These are phyloP conservation scores for Pedionomus torquatus DNA, from an alignment of 2,113 vertebrate species.

Conservation along the genomic window DNA sequence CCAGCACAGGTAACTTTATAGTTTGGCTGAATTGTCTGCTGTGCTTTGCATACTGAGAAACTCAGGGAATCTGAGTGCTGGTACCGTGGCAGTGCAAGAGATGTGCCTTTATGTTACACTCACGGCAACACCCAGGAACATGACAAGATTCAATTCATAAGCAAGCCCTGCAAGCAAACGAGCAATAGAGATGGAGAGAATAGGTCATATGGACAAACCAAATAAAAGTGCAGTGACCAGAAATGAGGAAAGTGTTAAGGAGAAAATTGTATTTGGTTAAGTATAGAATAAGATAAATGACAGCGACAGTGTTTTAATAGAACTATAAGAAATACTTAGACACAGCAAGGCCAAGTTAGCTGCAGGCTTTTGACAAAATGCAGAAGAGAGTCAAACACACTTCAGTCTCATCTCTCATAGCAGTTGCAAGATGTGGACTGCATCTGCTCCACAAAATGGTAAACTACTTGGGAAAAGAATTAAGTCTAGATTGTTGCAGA, in stretches of 20 bases:
- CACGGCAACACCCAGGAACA: neutral
- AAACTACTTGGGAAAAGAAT: neutral
- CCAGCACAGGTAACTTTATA: neutral
- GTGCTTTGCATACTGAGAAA: neutral
- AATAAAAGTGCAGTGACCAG: neutral
- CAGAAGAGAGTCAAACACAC: neutral
- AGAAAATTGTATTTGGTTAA: neutral
- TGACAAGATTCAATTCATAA: neutral
- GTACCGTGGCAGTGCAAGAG: neutral
- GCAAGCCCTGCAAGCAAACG: neutral
- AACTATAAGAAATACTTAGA: neutral
- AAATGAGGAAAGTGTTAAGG: neutral
- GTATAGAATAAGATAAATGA: neutral
- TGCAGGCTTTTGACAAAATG: neutral
- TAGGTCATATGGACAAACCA: accelerated
- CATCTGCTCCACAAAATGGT: neutral
- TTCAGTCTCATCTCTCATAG: neutral
- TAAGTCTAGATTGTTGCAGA: neutral
- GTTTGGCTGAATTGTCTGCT: neutral
- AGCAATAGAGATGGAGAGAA: neutral
- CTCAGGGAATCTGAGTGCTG: neutral
- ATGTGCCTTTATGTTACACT: neutral
- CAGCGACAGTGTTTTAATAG: neutral
- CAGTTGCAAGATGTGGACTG: neutral
- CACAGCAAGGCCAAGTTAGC: neutral